Evolutionary conservation across 2,113 vertebrate species (phyloP).

Genomic region (Toxostoma redivivum): DNA sequence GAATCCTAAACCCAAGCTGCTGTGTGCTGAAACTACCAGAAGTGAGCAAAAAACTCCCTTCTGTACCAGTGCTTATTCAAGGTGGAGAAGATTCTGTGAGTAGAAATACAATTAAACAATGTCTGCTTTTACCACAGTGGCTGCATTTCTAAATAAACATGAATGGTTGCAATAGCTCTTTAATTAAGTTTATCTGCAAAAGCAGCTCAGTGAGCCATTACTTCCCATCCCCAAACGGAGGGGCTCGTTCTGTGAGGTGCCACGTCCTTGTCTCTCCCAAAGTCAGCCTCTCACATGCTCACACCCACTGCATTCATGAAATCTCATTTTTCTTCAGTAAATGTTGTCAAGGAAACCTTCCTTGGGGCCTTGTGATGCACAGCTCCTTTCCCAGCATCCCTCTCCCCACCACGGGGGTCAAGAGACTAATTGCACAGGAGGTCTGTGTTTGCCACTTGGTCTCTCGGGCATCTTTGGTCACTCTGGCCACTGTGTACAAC

Average conservation of each 20-base stretch:
- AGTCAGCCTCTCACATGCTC: neutral
- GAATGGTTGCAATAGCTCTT: neutral
- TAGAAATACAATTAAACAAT: neutral
- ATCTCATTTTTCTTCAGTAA: conserved; percentile 41
- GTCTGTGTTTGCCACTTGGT: neutral
- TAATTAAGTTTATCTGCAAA: conserved; percentile 16
- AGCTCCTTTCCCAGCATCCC: conserved; percentile 20
- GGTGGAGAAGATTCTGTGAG: neutral
- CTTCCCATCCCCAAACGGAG: neutral
- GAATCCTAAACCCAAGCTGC: neutral
- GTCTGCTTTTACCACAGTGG: neutral
- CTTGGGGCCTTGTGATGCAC: conserved; percentile 21
- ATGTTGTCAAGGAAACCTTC: conserved; percentile 68
- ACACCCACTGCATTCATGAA: neutral
- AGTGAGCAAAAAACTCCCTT: neutral
- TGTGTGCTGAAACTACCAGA: neutral
- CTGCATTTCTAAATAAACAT: neutral
- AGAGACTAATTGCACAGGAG: conserved; percentile 53
- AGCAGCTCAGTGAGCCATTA: neutral
- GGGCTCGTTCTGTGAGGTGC: neutral
- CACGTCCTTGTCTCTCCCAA: neutral
- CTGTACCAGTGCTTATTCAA: neutral
- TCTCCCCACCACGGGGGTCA: conserved; percentile 31
- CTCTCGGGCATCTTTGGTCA: conserved; percentile 1
- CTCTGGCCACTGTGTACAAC: neutral